Evolutionary conservation across 2,113 vertebrate genomes (phyloP).

Genomic region (human): GRCh38 chr22:25416001-25416500

Average conservation of each 20-base stretch:
- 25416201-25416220: background rate
- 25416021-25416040: background rate
- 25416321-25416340: background rate
- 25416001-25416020: background rate
- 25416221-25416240: background rate
- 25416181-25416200: background rate
- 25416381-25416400: background rate
- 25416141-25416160: background rate
- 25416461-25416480: background rate
- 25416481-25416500: background rate
- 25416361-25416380: background rate
- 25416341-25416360: background rate
- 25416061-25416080: background rate
- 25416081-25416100: conserved; percentile 26
- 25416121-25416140: background rate
- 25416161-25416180: background rate
- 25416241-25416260: background rate
- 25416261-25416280: background rate
- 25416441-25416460: background rate
- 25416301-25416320: no score
- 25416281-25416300: background rate
- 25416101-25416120: background rate
- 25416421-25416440: background rate
- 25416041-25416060: background rate
- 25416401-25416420: background rate